Conservation (phyloP, 2,888 invertebrate species). For the Rhabditoides inermis region DNA sequence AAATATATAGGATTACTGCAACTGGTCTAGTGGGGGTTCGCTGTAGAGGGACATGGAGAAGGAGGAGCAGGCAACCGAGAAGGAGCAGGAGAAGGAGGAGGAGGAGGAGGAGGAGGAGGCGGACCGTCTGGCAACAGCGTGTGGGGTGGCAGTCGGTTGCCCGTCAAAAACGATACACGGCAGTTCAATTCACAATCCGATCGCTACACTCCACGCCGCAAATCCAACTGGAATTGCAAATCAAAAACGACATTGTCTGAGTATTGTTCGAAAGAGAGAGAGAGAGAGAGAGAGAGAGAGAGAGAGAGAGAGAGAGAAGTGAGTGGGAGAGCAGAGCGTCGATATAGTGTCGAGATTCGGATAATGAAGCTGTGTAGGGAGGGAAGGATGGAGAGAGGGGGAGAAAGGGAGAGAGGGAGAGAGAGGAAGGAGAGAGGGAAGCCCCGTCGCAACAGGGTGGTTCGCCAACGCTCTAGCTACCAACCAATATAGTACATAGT, state of each 20-base stretch:
- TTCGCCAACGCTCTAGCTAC: no score
- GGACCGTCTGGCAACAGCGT: no score
- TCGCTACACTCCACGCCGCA: no score
- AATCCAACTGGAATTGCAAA: slow-evolving; percentile 1
- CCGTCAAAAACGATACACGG: no score
- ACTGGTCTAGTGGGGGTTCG: not conserved
- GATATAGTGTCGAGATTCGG: not conserved
- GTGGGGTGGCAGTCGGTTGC: no score
- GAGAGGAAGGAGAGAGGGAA: slow-evolving; percentile 1
- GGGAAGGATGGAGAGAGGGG: not conserved
- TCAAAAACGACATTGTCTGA: slow-evolving; percentile 1
- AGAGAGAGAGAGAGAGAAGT: slow-evolving; percentile 1
- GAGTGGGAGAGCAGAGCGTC: not conserved
- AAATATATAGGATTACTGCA: no score
- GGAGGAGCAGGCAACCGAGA: no score
- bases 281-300: slow-evolving; percentile 1
- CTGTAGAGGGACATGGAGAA: not conserved
- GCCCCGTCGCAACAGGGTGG: no score
- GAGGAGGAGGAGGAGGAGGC: no score
- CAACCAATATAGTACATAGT: no score
- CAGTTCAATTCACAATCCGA: no score
- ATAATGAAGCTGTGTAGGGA: not conserved
- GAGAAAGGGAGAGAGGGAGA: slow-evolving; percentile 7
- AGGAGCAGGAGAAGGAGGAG: not conserved
- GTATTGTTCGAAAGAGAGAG: slow-evolving; percentile 2